A percentile compares a stretch with the other conserved stretches of the same genome.
These are phyloP conservation scores for Oppia nitens DNA, from an alignment of 1,140 invertebrate species.

Conservation along the genomic window DNA sequence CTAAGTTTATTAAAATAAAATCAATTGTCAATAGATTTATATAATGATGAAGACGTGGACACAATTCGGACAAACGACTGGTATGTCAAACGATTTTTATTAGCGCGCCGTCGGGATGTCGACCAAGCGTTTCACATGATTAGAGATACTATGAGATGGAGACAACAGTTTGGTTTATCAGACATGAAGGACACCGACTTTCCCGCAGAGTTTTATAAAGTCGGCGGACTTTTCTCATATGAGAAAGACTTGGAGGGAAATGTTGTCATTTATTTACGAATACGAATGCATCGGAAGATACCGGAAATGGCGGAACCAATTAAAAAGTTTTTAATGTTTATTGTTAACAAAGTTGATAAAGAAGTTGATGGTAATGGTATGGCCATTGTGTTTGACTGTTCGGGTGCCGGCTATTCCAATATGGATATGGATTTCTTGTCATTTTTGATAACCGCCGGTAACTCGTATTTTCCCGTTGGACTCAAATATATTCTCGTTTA, in stretches of 20 bases:
- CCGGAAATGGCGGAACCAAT: slow-evolving; percentile 2
- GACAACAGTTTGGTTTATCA: slow-evolving; percentile 2
- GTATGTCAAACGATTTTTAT: slow-evolving; percentile 15
- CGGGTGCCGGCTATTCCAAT: slow-evolving; percentile 14
- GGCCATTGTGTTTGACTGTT: slow-evolving; percentile 14
- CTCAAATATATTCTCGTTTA: slow-evolving; percentile 15
- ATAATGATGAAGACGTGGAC: slow-evolving; percentile 7
- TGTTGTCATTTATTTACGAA: slow-evolving; percentile 13
- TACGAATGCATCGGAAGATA: slow-evolving; percentile 14
- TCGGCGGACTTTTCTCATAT: slow-evolving; percentile 16
- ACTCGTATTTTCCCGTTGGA: slow-evolving; percentile 11
- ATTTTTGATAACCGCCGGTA: slow-evolving; percentile 8
- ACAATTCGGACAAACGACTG: slow-evolving; percentile 10
- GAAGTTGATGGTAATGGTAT: slow-evolving; percentile 10
- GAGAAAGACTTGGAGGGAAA: slow-evolving; percentile 11
- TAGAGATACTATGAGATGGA: slow-evolving; percentile 4
- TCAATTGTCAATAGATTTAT: background rate
- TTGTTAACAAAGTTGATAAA: slow-evolving; percentile 14
- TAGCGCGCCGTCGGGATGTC: slow-evolving; percentile 4
- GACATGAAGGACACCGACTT: slow-evolving; percentile 2
- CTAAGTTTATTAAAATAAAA: background rate
- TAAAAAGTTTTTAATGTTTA: slow-evolving; percentile 11
- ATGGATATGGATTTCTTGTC: slow-evolving; percentile 14
- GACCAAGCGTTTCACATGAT: slow-evolving; percentile 10
- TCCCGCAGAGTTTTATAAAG: slow-evolving; percentile 17